These are phyloP conservation scores for Sebastes variabilis DNA, from an alignment of 2,797 vertebrate species.

Conservation along the genomic window DNA sequence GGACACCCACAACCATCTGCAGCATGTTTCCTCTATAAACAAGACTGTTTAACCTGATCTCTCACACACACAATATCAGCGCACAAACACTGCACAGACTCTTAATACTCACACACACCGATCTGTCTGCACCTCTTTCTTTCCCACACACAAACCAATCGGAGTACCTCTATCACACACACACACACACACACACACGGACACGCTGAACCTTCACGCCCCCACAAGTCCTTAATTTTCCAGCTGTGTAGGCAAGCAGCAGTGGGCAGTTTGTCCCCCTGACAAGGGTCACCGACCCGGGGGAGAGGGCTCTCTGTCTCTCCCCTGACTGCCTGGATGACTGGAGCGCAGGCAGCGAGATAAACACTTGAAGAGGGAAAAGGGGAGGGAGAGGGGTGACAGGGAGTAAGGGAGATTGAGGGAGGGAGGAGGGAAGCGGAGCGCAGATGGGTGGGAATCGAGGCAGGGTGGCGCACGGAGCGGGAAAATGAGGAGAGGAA, in stretches of 20 bases:
- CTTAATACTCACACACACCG: slow-evolving; percentile 3
- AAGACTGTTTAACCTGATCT: slow-evolving; percentile 61
- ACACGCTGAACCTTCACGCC: slow-evolving; percentile 55
- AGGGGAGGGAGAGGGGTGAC: slow-evolving; percentile 14
- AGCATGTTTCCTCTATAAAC: slow-evolving; percentile 59
- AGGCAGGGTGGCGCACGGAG: slow-evolving; percentile 21
- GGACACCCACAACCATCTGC: slow-evolving; percentile 72
- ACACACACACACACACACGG: slow-evolving; percentile 6
- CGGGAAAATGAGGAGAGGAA: slow-evolving; percentile 43
- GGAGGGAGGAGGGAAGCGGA: slow-evolving; percentile 39
- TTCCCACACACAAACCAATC: slow-evolving; percentile 20
- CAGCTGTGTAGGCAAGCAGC: slow-evolving; percentile 74
- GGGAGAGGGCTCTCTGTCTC: slow-evolving; percentile 55
- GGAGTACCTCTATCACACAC: slow-evolving; percentile 23
- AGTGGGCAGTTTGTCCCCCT: slow-evolving; percentile 72
- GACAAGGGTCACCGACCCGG: slow-evolving; percentile 72
- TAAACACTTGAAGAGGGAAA: slow-evolving; percentile 55
- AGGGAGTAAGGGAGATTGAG: slow-evolving; percentile 16
- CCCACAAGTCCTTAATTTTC: slow-evolving; percentile 75
- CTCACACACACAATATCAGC: neutral
- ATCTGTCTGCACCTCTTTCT: slow-evolving; percentile 2
- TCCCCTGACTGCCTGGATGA: slow-evolving; percentile 44
- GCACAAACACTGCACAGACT: neutral
- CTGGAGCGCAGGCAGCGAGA: slow-evolving; percentile 45
- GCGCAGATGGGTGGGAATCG: slow-evolving; percentile 34